These are phyloP conservation scores for Canis aureus DNA, from an alignment of 2,113 vertebrate species.

Conservation along the genomic window DNA sequence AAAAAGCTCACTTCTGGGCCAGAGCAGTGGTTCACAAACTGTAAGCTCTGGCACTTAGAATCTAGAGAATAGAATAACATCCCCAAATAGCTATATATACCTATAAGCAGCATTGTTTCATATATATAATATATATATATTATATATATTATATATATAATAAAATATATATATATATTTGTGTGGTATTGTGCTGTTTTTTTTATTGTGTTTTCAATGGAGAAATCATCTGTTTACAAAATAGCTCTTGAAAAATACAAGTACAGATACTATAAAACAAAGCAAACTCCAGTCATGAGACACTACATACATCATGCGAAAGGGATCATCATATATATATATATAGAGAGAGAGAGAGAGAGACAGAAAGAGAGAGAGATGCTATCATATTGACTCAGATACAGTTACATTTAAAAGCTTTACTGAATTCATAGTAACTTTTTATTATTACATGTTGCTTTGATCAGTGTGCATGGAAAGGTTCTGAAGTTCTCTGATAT, in stretches of 20 bases:
- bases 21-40: background rate
- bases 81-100: background rate
- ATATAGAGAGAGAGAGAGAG: background rate
- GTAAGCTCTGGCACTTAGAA: background rate
- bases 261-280: conserved; percentile 95
- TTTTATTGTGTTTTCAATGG: conserved; percentile 93
- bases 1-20: background rate
- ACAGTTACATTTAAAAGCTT: background rate
- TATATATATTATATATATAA: no score
- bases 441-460: conserved; percentile 24
- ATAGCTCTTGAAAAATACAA: conserved; percentile 95
- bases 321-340: conserved; percentile 61
- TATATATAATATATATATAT: no score
- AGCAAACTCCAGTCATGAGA: conserved; percentile 93
- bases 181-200: conserved; percentile 88
- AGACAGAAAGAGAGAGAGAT: background rate
- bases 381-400: background rate
- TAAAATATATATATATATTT: no score
- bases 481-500: background rate
- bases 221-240: conserved; percentile 96
- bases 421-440: background rate
- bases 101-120: background rate
- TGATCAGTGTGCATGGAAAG: background rate
- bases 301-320: conserved; percentile 93
- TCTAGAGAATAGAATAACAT: background rate